A percentile compares a stretch with the other conserved stretches of the same genome.
These are phyloP conservation scores for Sapajus apella DNA, from an alignment of 2,113 vertebrate genomes.

Conservation along the genomic window DNA sequence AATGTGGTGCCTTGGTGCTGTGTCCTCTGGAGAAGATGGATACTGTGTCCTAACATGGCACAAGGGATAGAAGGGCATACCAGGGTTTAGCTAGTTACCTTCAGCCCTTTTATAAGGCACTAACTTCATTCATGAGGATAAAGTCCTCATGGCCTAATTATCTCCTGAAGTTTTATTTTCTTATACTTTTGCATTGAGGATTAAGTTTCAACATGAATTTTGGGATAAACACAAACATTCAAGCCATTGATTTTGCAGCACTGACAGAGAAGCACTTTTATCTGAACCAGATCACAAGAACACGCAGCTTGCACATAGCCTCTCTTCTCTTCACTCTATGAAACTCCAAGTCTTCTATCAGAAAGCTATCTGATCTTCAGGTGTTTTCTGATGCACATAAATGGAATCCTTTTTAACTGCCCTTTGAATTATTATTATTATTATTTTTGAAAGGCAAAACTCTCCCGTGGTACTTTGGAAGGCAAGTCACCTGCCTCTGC, in stretches of 20 bases:
- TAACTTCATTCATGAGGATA: neutral
- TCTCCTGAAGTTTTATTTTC: neutral
- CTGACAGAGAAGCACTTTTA: neutral
- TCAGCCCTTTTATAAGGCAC: neutral
- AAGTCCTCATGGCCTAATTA: neutral
- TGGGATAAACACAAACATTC: neutral
- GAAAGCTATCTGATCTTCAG: neutral
- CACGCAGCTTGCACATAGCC: neutral
- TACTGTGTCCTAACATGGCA: neutral
- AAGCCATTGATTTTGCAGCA: neutral
- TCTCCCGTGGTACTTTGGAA: neutral
- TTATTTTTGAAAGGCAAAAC: neutral
- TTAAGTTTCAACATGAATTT: neutral
- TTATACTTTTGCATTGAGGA: neutral
- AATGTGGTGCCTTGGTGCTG: neutral
- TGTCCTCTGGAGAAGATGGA: neutral
- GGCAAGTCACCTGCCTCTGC: neutral
- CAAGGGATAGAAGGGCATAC: neutral
- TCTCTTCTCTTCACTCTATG: neutral
- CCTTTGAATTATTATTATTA: neutral
- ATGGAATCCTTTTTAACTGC: neutral
- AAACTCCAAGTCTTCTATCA: neutral
- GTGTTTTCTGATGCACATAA: neutral
- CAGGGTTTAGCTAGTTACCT: neutral
- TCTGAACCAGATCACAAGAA: neutral